Conservation (phyloP, 2,797 vertebrate genomes). For the Muscicapa comitata region DNA sequence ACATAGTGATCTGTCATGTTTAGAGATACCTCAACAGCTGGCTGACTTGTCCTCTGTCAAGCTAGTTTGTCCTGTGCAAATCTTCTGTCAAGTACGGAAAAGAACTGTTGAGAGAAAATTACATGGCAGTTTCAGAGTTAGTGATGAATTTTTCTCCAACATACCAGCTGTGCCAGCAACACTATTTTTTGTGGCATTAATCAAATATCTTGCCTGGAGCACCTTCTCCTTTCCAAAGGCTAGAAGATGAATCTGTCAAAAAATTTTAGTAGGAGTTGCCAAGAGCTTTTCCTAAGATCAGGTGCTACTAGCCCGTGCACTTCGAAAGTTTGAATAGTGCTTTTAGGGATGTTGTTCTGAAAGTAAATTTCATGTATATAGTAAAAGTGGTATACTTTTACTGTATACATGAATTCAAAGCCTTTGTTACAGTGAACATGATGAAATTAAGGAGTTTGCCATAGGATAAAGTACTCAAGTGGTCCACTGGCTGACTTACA, state of each 20-base stretch:
- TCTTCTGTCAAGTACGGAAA: constrained; percentile 84
- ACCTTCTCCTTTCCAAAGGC: constrained; percentile 78
- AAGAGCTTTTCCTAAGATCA: constrained; percentile 74
- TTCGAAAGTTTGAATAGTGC: constrained; percentile 69
- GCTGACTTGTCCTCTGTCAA: constrained; percentile 87
- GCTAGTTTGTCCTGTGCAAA: constrained; percentile 88
- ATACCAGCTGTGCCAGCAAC: constrained; percentile 86
- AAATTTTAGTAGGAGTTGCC: constrained; percentile 77
- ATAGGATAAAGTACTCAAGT: constrained; percentile 44
- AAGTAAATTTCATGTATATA: constrained; percentile 41
- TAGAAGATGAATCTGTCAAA: constrained; percentile 82
- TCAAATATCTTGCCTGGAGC: constrained; percentile 81
- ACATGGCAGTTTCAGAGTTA: constrained; percentile 79
- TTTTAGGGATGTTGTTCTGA: constrained; percentile 62
- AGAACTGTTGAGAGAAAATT: constrained; percentile 79
- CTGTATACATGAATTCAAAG: constrained; percentile 57
- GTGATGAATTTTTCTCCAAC: constrained; percentile 84
- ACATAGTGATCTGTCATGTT: constrained; percentile 89
- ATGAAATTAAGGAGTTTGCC: constrained; percentile 53
- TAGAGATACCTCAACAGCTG: constrained; percentile 86
- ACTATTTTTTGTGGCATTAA: constrained; percentile 83
- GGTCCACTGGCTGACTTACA: constrained; percentile 60
- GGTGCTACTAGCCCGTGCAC: constrained; percentile 53
- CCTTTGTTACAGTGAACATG: neutral
- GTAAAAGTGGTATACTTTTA: constrained; percentile 55